These are phyloP conservation scores for Agrenia bidenticulata DNA, from an alignment of 2,888 invertebrate genomes.

Conservation along the genomic window DNA sequence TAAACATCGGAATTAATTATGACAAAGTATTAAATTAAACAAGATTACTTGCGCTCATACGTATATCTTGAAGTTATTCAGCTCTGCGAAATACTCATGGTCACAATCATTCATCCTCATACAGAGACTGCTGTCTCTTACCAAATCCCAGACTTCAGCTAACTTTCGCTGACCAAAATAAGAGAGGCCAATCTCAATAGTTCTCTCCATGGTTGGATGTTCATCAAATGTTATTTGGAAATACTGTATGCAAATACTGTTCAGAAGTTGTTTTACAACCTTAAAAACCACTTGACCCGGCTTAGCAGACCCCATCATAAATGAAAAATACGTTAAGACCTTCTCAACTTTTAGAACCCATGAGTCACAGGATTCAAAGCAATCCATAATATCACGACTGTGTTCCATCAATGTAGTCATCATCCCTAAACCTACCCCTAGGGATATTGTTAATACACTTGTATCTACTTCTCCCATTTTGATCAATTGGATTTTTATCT, in stretches of 20 bases:
- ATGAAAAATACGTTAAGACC: slow-evolving; percentile 17
- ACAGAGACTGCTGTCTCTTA: slow-evolving; percentile 25
- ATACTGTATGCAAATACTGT: background rate
- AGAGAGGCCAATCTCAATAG: background rate
- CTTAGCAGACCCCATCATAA: slow-evolving; percentile 17
- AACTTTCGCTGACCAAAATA: background rate
- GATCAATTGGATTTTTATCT: too few relatives aligned
- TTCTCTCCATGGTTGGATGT: background rate
- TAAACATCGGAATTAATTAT: too few relatives aligned
- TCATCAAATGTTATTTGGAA: background rate
- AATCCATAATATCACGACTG: background rate
- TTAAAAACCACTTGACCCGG: slow-evolving; percentile 11
- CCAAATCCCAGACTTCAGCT: slow-evolving; percentile 19
- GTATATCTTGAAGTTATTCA: background rate
- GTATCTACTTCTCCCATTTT: too few relatives aligned
- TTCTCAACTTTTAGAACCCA: slow-evolving; percentile 25
- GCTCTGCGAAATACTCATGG: background rate
- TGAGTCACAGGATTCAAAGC: slow-evolving; percentile 18
- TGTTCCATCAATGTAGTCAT: too few relatives aligned
- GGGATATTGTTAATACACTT: too few relatives aligned
- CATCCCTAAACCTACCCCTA: too few relatives aligned
- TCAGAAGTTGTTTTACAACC: background rate
- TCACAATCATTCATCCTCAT: slow-evolving; percentile 29
- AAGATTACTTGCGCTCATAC: background rate
- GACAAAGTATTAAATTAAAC: too few relatives aligned